A percentile compares a stretch with the other conserved stretches of the same genome.
Evolutionary conservation across 2,113 vertebrate species (phyloP).

Genomic region (Passer domesticus): DNA sequence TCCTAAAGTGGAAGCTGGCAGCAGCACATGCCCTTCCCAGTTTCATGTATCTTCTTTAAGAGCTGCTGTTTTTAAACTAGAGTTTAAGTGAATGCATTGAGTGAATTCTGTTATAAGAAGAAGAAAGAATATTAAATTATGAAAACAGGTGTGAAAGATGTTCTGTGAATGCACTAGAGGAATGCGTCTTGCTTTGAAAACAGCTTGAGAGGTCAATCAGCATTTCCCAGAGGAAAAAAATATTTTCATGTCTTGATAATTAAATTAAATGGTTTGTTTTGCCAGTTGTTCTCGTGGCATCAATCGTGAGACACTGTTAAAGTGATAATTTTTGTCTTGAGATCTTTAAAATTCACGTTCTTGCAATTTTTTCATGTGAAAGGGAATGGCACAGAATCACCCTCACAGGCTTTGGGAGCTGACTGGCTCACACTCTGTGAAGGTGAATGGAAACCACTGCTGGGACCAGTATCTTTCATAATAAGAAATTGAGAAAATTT

Average conservation of each 20-base stretch:
- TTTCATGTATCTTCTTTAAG: neutral
- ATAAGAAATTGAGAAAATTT: neutral
- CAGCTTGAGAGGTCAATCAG: constrained; percentile 28
- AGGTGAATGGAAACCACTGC: neutral
- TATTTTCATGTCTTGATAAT: neutral
- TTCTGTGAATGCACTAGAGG: constrained; percentile 43
- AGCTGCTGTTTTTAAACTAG: constrained; percentile 2
- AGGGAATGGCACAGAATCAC: neutral
- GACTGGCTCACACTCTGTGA: neutral
- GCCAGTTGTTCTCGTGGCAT: neutral
- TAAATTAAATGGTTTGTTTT: neutral
- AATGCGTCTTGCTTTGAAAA: constrained; percentile 29
- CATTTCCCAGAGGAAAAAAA: neutral
- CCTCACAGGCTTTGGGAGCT: neutral
- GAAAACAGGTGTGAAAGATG: constrained; percentile 43
- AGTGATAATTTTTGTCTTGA: neutral
- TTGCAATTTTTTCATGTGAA: neutral
- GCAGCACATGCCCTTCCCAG: neutral
- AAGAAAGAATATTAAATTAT: constrained; percentile 19
- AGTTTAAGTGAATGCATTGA: neutral
- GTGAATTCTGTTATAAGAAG: neutral
- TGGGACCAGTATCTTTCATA: neutral
- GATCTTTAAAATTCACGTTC: neutral
- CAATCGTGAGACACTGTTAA: neutral
- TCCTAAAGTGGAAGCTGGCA: neutral